Evolutionary conservation across 2,888 invertebrate species (phyloP), one percentile per base, ranked within the genome.

Genomic region (Creontiades dilutus): DNA sequence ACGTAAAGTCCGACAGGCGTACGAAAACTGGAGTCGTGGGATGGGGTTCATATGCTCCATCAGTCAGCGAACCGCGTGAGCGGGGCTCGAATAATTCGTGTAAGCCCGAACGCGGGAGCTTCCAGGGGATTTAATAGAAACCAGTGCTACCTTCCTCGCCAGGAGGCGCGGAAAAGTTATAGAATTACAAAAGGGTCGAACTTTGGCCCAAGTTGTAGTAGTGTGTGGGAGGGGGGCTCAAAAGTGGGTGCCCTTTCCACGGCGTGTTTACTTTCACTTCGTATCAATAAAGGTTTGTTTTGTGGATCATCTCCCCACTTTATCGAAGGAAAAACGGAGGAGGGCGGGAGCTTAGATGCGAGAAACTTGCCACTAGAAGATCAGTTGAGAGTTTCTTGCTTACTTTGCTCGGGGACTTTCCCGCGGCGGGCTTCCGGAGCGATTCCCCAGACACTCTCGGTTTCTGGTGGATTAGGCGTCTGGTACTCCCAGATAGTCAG

Each of bases 281-380:
- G 80, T 47, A 80, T 80, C 80, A 80, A 80, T 80, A 46, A 80
- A 46, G 80, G 28, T 28, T 80, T 46, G 80, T 48, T 46, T 80
- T 80, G 46, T 16, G 46, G 80, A 80, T 80, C 80, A 80, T 47
- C 80, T 46, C 80, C 19, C 37, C 48, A n/a, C 48, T 46, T 37
- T 80, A 80, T 28, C 14, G 47, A 78, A 1, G 80, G 46, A 80
- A 47, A 80, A 48, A 37, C 37, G 48, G 48, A 3, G 5, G 19
- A 14, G n/a, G 11, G 80, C 0, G 16, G 48, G 23, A 46, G 28
- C 23, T 47, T n/a, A 7, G 48, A 46, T 46, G 23, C 80, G 9
- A 9, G n/a, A 37, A 80, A 80, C 80, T 80, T 80, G 46, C 80
- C 46, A 80, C 80, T 46, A 80, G 46, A 80, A 80, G 80, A 80